These are phyloP conservation scores for Pseudomugil gertrudae DNA, from an alignment of 2,797 vertebrate species.

Conservation along the genomic window DNA sequence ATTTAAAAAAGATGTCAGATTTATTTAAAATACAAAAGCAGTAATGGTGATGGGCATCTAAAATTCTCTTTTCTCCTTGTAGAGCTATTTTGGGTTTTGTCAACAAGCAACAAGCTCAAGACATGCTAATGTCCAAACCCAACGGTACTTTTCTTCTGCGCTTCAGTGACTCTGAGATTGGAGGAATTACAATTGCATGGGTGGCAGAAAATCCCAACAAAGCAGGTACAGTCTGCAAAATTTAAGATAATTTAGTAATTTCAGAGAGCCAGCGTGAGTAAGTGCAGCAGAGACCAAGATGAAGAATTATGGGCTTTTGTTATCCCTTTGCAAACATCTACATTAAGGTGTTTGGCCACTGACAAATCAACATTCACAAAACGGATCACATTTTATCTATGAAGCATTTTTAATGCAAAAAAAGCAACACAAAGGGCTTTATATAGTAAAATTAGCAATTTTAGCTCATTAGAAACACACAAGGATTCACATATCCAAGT, in stretches of 20 bases:
- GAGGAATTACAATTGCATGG: slow-evolving; percentile 98
- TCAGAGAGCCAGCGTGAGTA: background rate
- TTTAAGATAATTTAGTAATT: background rate
- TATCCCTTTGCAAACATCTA: background rate
- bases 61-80: slow-evolving; percentile 2
- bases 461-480: background rate
- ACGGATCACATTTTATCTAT: background rate
- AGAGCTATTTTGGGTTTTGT: slow-evolving; percentile 97
- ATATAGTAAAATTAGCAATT: background rate
- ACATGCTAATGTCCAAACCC: slow-evolving; percentile 96
- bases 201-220: slow-evolving; percentile 89
- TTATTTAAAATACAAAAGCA: slow-evolving; percentile 6
- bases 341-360: background rate
- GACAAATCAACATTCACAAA: background rate
- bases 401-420: too few relatives aligned
- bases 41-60: background rate
- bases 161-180: slow-evolving; percentile 97
- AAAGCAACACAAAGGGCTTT: too few relatives aligned
- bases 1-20: background rate
- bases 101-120: slow-evolving; percentile 97
- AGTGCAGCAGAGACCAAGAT: background rate
- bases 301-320: background rate
- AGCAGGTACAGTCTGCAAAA: slow-evolving; percentile 73
- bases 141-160: slow-evolving; percentile 96
- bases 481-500: too few relatives aligned